Conservation (phyloP, 2,113 vertebrate genomes). For the Neodon shergylaensis region DNA sequence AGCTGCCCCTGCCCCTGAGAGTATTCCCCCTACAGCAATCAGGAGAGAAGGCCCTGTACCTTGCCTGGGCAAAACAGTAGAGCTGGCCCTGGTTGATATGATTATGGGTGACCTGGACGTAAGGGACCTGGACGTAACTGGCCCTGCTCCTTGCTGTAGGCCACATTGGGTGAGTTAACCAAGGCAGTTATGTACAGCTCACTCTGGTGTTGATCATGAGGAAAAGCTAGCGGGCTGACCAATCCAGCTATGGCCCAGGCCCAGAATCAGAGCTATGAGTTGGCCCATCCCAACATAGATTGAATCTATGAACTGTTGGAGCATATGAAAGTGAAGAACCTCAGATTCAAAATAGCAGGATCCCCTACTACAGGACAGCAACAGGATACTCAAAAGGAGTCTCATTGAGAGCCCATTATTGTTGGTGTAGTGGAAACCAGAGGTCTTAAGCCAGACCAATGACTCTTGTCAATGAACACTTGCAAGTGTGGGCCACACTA, state of each 20-base stretch:
- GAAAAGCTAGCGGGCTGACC: neutral
- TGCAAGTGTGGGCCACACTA: neutral
- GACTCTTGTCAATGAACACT: neutral
- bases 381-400: neutral
- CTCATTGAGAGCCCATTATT: neutral
- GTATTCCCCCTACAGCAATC: neutral
- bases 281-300: neutral
- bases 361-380: neutral
- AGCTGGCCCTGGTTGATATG: neutral
- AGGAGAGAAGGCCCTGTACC: neutral
- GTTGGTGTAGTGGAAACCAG: neutral
- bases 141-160: neutral
- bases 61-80: neutral
- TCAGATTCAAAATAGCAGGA: neutral
- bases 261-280: neutral
- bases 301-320: neutral
- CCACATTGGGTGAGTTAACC: neutral
- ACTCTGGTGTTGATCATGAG: neutral
- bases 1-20: neutral
- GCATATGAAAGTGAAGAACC: neutral
- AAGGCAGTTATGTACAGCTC: neutral
- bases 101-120: neutral
- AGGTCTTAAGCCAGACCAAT: neutral
- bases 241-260: neutral
- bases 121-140: neutral